phyloP scores from a whole-genome alignment of 1,140 invertebrate genomes.

The Agrypnia vestita region DNA sequence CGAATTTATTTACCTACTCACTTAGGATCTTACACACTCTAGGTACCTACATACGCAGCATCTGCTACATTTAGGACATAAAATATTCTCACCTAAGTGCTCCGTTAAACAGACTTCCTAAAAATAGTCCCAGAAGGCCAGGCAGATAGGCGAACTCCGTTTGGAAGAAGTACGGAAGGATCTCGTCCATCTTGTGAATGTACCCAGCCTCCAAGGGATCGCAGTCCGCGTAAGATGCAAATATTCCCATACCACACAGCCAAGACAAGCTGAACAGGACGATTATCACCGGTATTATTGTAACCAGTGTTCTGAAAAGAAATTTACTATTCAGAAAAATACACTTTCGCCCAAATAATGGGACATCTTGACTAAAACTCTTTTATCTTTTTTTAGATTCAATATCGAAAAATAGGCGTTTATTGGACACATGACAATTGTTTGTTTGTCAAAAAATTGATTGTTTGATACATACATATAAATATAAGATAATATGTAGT shows the following conservation, averaged over 20 bases:
- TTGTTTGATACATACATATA: too few species aligned
- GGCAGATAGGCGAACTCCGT: conserved; percentile 86
- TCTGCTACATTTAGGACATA: neutral
- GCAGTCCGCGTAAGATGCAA: conserved; percentile 86
- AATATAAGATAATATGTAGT: too few species aligned
- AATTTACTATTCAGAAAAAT: too few species aligned
- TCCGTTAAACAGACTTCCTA: conserved; percentile 91
- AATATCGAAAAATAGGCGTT: too few species aligned
- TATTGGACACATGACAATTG: too few species aligned
- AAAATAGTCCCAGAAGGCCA: conserved; percentile 89
- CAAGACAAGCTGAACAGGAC: conserved; percentile 85
- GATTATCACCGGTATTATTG: conserved; percentile 85
- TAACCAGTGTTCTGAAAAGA: conserved; percentile 81
- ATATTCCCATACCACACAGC: conserved; percentile 91
- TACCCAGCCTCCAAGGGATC: conserved; percentile 84
- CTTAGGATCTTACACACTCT: neutral
- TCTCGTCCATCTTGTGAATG: conserved; percentile 86
- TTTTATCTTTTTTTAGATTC: too few species aligned
- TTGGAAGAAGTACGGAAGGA: conserved; percentile 90
- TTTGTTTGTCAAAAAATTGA: too few species aligned
- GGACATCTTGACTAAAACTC: too few species aligned
- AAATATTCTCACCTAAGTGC: conserved; percentile 81
- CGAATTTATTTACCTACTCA: too few species aligned
- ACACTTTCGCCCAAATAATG: too few species aligned
- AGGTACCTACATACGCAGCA: neutral